Conservation (phyloP, 2,797 vertebrate genomes). For the Sebastes elongatus region DNA sequence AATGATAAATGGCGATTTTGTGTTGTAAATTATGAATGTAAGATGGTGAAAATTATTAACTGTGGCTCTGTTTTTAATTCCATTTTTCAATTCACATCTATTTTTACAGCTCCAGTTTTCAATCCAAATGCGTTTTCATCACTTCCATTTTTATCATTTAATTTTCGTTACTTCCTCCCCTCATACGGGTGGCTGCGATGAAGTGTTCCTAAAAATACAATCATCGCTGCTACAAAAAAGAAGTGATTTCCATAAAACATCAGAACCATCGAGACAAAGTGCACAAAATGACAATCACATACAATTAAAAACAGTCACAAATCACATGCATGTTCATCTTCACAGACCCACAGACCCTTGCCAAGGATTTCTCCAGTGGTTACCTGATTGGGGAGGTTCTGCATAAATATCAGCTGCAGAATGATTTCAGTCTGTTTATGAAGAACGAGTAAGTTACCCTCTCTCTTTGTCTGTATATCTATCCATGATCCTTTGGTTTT, state of each 20-base stretch:
- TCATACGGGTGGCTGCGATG: not conserved
- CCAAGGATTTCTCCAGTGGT: slow-evolving; percentile 90
- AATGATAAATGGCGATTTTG: no score
- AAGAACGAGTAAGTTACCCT: slow-evolving; percentile 86
- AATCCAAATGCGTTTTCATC: no score
- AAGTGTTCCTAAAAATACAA: slow-evolving; percentile 31
- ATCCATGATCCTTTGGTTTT: not conserved
- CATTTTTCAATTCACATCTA: no score
- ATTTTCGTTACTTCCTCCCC: no score
- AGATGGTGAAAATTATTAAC: no score
- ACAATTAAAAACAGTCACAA: not conserved
- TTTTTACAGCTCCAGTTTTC: no score
- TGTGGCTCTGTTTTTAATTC: no score
- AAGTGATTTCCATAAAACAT: not conserved
- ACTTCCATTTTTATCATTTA: no score
- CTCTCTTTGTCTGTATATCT: not conserved
- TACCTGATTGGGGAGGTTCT: slow-evolving; percentile 94
- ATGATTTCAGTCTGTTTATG: slow-evolving; percentile 90
- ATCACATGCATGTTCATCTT: slow-evolving; percentile 3
- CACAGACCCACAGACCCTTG: slow-evolving; percentile 86
- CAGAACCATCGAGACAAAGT: not conserved
- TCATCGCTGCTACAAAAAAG: not conserved
- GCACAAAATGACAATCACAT: not conserved
- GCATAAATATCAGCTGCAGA: slow-evolving; percentile 89
- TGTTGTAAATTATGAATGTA: no score